These are phyloP conservation scores for Heliangelus exortis DNA, from an alignment of 2,797 vertebrate species.

Conservation along the genomic window DNA sequence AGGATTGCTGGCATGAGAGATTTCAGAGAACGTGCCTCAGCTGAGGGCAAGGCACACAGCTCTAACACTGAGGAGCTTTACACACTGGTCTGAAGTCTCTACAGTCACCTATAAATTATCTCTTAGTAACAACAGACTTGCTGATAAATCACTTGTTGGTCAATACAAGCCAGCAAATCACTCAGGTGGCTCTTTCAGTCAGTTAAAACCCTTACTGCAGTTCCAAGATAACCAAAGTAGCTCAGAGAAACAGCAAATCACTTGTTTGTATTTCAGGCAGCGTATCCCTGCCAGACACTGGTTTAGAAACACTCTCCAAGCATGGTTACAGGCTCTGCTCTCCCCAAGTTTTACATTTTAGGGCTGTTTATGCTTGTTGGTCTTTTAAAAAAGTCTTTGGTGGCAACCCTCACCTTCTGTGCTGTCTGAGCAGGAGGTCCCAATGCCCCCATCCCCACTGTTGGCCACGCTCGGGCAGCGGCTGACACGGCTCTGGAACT, in stretches of 20 bases:
- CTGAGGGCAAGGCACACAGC: not conserved
- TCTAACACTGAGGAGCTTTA: not conserved
- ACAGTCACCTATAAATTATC: not conserved
- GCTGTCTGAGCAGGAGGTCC: constrained; percentile 86
- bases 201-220: not conserved
- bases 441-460: constrained; percentile 83
- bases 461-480: constrained; percentile 81
- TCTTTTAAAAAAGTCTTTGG: not conserved
- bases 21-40: not conserved
- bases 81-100: not conserved
- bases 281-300: not conserved
- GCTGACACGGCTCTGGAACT: constrained; percentile 86
- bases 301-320: fast-evolving
- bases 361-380: not conserved
- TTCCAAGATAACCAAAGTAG: not conserved
- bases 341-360: fast-evolving
- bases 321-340: not conserved
- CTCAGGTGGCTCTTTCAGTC: not conserved
- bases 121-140: not conserved
- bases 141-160: not conserved
- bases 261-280: not conserved
- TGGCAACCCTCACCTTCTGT: constrained; percentile 85
- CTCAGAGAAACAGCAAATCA: not conserved
- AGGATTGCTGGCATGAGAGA: not conserved
- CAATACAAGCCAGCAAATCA: not conserved